Conservation (phyloP, 2,113 vertebrate species). For the human region DNA sequence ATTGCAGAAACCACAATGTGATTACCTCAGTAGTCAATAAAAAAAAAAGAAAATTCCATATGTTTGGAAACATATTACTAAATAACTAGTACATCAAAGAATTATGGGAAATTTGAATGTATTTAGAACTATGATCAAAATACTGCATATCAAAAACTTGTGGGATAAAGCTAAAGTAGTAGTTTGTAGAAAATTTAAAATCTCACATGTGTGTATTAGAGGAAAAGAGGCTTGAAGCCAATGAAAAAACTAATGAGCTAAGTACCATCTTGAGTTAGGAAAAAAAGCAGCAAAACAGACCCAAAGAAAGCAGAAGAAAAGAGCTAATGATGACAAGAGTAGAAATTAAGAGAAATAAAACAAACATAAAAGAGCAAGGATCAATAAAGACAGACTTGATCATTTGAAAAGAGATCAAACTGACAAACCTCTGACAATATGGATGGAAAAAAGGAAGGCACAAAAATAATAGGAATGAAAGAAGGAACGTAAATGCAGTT, state of each 20-base stretch:
- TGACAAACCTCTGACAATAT: neutral
- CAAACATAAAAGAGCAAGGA: neutral
- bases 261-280: neutral
- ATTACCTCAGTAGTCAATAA: neutral
- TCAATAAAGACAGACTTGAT: neutral
- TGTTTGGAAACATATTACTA: neutral
- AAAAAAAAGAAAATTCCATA: neutral
- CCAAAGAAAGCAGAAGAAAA: neutral
- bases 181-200: neutral
- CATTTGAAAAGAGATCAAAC: neutral
- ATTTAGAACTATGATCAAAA: neutral
- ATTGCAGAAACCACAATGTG: neutral
- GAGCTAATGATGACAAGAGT: neutral
- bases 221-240: neutral
- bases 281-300: neutral
- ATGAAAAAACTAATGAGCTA: neutral
- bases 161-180: neutral
- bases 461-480: neutral
- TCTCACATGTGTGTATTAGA: neutral
- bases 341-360: neutral
- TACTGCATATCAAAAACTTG: neutral
- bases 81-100: neutral
- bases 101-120: neutral
- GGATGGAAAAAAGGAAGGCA: neutral
- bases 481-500: neutral